A percentile compares a stretch with the other conserved stretches of the same genome.
These are phyloP conservation scores for Heterohyrax brucei DNA, from an alignment of 2,797 vertebrate species.

Conservation along the genomic window DNA sequence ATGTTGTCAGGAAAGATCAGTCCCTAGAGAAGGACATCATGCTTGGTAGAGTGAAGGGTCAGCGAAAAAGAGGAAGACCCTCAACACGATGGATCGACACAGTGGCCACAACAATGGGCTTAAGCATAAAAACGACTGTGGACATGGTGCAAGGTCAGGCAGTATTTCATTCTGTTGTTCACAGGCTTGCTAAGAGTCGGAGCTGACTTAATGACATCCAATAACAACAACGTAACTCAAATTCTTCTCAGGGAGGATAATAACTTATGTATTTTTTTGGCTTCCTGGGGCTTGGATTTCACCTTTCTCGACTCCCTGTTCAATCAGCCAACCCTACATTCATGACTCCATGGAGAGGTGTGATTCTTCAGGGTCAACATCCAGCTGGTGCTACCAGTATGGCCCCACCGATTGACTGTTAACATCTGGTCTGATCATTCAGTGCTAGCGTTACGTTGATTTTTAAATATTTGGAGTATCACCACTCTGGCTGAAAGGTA, in stretches of 20 bases:
- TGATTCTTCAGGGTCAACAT: neutral
- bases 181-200: too few species aligned
- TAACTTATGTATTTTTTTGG: neutral
- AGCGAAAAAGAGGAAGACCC: too few species aligned
- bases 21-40: too few species aligned
- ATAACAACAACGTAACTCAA: neutral
- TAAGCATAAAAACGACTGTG: too few species aligned
- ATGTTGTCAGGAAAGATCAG: too few species aligned
- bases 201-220: too few species aligned
- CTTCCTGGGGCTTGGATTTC: neutral
- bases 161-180: too few species aligned
- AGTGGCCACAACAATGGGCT: too few species aligned
- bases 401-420: neutral
- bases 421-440: neutral
- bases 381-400: neutral
- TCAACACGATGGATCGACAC: too few species aligned
- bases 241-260: neutral
- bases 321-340: neutral
- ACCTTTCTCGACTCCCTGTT: neutral
- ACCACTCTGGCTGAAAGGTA: neutral
- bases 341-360: neutral
- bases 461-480: neutral
- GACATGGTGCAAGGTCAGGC: too few species aligned
- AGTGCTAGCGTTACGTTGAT: neutral
- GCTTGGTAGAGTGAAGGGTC: too few species aligned